Percentiles rank a stretch among this genome's conserved stretches.
These are phyloP conservation scores for Nomada ruficornis DNA, from an alignment of 2,888 invertebrate genomes.

Conservation along the genomic window DNA sequence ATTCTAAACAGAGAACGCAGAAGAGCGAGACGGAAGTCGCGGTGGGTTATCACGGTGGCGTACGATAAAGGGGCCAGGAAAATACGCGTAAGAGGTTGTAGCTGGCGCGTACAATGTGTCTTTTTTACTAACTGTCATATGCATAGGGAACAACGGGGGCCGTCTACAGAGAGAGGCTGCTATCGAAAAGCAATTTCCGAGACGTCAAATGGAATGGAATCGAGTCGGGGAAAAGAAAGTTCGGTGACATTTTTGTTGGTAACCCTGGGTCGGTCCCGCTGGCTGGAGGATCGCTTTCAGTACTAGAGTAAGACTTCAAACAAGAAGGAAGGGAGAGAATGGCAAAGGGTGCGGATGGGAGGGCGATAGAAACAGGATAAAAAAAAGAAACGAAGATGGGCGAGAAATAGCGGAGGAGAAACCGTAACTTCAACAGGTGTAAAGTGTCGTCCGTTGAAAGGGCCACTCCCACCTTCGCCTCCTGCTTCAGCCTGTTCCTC, in stretches of 20 bases:
- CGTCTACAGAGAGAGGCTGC: constrained; percentile 62
- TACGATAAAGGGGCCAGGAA: constrained; percentile 16
- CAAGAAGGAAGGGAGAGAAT: neutral
- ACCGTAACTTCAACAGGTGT: constrained; percentile 75
- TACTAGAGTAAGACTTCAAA: constrained; percentile 54
- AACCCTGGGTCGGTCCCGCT: constrained; percentile 41
- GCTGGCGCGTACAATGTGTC: constrained; percentile 56
- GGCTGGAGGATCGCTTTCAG: constrained; percentile 60
- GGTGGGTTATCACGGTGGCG: constrained; percentile 32
- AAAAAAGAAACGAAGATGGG: constrained; percentile 6
- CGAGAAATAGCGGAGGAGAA: constrained; percentile 53
- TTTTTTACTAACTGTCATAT: constrained; percentile 71
- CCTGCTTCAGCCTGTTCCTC: constrained; percentile 51
- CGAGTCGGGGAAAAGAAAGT: constrained; percentile 62
- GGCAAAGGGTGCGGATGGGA: neutral
- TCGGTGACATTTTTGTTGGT: constrained; percentile 64
- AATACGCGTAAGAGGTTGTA: constrained; percentile 53
- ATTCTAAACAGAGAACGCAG: neutral
- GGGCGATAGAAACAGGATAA: neutral
- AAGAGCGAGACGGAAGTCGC: constrained; percentile 3
- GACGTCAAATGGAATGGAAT: constrained; percentile 73
- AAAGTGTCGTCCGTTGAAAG: constrained; percentile 72
- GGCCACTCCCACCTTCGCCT: constrained; percentile 65
- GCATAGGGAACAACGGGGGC: constrained; percentile 73
- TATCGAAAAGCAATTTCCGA: constrained; percentile 78